Evolutionary conservation across 2,113 vertebrate species (phyloP), one percentile per base, ranked within the genome.

Genomic region (Mesoclemmys tuberculata): DNA sequence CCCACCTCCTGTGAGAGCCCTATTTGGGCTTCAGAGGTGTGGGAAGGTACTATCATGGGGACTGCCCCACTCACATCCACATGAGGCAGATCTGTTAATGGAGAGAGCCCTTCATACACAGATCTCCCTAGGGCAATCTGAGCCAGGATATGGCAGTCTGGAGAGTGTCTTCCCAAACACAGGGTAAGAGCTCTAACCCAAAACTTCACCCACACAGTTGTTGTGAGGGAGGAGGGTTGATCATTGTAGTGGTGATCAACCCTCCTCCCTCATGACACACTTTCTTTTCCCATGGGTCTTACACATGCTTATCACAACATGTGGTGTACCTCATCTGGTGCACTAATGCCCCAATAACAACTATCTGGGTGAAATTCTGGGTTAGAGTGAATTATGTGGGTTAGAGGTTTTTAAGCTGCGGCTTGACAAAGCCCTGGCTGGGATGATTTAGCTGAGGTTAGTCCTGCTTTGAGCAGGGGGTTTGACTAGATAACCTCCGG

Each of bases 1-100:
- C 0, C 0, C 46, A 27, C 51, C 80, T 46, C 77, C 46, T 10
- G 9, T 38, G 26, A 82, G 80, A 3, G 12, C 2, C 7, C n/a
- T 80, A 35, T 8, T 6, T 7, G 3, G n/a, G 56, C 35, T 29
- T 49, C 35, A 29, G 64, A 38, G n/a, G 10, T 74, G 68, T 21
- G n/a, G 5, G 9, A 58, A 16, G 18, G 10, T 2, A 12, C 14
- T 8, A 41, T 8, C 74, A 71, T 56, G 1, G 55, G 1, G 26
- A 41, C 26, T 84, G 35, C 49, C 52, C 56, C n/a, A 58, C 21
- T 11, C 4, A 21, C 31, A 10, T 68, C 71, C n/a, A 24, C 19
- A 19, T 38, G 10, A n/a, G 11, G 11, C 71, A 41, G 38, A 74
- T 74, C 71, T 41, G 71, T 12, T 5, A 13, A 54, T 55, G 41